A percentile compares a stretch with the other conserved stretches of the same genome.
phyloP scores from a whole-genome alignment of 2,888 invertebrate species.

The Philhelius pedissequus region DNA sequence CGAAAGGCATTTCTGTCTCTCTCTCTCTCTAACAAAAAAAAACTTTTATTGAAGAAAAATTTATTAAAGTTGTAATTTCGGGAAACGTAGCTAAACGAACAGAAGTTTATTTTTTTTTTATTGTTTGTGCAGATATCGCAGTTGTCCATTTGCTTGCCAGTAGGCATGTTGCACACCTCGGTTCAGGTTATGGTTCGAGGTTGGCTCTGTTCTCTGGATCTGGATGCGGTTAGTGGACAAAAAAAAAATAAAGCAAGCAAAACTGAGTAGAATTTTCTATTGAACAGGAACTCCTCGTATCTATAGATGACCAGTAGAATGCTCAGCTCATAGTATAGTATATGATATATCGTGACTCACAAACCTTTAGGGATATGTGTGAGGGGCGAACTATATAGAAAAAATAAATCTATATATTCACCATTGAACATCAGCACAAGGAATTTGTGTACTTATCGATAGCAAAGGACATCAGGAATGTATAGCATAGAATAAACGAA shows the following conservation, averaged over 20 bases:
- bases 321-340: too few relatives aligned
- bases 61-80: constrained; percentile 50
- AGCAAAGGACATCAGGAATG: constrained; percentile 26
- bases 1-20: not conserved
- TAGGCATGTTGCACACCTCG: constrained; percentile 32
- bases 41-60: constrained; percentile 16
- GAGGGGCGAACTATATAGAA: not conserved
- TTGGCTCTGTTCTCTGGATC: not conserved
- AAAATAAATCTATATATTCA: not conserved
- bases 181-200: not conserved
- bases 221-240: not conserved
- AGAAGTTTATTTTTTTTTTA: not conserved
- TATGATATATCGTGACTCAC: constrained; percentile 36
- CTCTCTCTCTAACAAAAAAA: too few relatives aligned
- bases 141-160: too few relatives aligned
- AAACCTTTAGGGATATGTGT: not conserved
- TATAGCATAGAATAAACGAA: not conserved
- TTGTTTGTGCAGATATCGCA: constrained; percentile 5
- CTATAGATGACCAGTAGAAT: constrained; percentile 3
- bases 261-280: constrained; percentile 28
- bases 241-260: not conserved
- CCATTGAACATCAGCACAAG: constrained; percentile 25
- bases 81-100: not conserved
- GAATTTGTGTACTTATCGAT: constrained; percentile 46
- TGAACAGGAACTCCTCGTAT: constrained; percentile 5